These are phyloP conservation scores for Hylaeus anthracinus DNA, from an alignment of 1,140 invertebrate species.

Conservation along the genomic window DNA sequence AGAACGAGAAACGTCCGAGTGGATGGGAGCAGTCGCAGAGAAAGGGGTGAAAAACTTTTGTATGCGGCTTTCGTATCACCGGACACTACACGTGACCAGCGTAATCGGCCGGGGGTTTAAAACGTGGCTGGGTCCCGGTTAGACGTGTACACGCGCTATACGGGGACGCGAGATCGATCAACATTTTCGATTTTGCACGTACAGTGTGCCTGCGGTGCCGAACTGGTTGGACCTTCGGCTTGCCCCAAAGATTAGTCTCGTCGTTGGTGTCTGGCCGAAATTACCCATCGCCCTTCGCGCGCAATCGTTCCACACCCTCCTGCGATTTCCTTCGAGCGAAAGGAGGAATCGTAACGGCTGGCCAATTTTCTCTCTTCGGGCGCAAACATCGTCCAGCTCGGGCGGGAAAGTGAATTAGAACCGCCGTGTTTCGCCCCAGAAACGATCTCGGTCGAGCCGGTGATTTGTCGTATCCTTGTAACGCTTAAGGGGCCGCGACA, in stretches of 20 bases:
- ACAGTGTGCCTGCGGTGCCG: slow-evolving; percentile 19
- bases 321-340: slow-evolving; percentile 8
- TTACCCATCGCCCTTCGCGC: slow-evolving; percentile 46
- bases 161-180: slow-evolving; percentile 68
- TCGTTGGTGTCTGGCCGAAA: slow-evolving; percentile 37
- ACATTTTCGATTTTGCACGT: slow-evolving; percentile 59
- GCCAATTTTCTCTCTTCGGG: slow-evolving; percentile 23
- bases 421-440: neutral
- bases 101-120: slow-evolving; percentile 73
- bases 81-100: slow-evolving; percentile 79
- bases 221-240: slow-evolving; percentile 33
- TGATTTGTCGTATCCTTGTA: no score
- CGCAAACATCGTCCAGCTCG: neutral
- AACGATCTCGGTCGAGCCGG: no score
- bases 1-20: slow-evolving; percentile 45
- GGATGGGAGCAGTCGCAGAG: slow-evolving; percentile 31
- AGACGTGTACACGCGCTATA: neutral
- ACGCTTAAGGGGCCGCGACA: no score
- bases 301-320: slow-evolving; percentile 28
- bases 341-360: slow-evolving; percentile 7
- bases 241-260: slow-evolving; percentile 51
- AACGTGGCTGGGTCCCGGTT: slow-evolving; percentile 56
- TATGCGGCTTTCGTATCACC: slow-evolving; percentile 75
- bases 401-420: slow-evolving; percentile 16
- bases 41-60: slow-evolving; percentile 71